These are phyloP conservation scores for Synodontis membranacea DNA, from an alignment of 2,113 vertebrate species.

Conservation along the genomic window DNA sequence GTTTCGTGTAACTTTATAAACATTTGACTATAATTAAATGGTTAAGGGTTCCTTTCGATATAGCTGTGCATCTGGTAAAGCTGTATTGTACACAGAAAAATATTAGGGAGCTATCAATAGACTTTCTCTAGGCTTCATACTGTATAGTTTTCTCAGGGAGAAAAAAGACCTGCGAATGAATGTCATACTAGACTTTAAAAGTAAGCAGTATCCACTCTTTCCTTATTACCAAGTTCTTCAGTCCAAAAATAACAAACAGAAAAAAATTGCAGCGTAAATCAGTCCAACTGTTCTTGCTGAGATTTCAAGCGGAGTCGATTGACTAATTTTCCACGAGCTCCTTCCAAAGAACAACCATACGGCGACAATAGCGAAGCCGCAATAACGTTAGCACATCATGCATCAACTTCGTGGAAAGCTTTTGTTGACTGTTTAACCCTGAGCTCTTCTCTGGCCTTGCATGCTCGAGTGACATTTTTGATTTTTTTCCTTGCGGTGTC, in stretches of 20 bases:
- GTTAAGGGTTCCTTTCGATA: background rate
- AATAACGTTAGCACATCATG: slow-evolving; percentile 20
- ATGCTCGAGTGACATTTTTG: slow-evolving; percentile 25
- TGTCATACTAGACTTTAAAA: slow-evolving; percentile 1
- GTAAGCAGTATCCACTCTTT: background rate
- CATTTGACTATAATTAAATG: background rate
- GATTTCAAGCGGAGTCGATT: slow-evolving; percentile 2
- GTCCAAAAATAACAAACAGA: slow-evolving; percentile 32
- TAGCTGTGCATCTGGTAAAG: background rate
- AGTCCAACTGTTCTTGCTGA: background rate
- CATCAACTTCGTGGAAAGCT: background rate
- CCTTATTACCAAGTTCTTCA: slow-evolving; percentile 23
- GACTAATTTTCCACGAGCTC: slow-evolving; percentile 13
- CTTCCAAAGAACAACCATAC: slow-evolving; percentile 7
- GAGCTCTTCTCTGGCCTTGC: background rate
- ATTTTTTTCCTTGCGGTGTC: background rate
- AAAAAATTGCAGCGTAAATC: slow-evolving; percentile 15
- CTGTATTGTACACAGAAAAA: background rate
- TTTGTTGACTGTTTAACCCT: background rate
- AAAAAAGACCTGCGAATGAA: background rate
- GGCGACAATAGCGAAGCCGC: slow-evolving; percentile 15
- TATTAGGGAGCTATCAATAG: background rate
- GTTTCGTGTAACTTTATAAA: background rate
- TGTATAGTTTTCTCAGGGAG: background rate
- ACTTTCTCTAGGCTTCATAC: background rate